Evolutionary conservation across 37 sponge, comb jelly and placozoan species (phyloP).

Genomic region (Crambe crambe): DNA sequence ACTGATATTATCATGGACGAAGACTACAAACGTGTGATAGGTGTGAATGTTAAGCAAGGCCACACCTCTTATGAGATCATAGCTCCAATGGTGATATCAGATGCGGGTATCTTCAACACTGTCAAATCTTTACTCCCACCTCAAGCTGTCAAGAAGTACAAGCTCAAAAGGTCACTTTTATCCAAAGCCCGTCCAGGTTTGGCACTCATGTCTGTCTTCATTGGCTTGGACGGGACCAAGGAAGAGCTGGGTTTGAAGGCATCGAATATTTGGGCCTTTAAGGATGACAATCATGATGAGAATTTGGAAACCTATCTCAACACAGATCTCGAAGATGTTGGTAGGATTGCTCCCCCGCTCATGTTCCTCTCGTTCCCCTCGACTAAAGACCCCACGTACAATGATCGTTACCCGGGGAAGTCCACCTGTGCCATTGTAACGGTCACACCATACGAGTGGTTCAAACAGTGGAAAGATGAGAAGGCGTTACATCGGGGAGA

Average conservation of each 20-base stretch:
- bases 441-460: conserved; percentile 78
- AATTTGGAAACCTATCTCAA: conserved; percentile 27
- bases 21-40: conserved; percentile 27
- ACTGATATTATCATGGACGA: conserved; percentile 68
- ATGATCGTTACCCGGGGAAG: conserved; percentile 76
- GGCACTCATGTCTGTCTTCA: conserved; percentile 67
- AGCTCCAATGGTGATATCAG: conserved; percentile 83
- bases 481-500: conserved; percentile 64
- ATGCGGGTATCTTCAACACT: conserved; percentile 86
- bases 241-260: conserved; percentile 77
- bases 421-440: conserved; percentile 82
- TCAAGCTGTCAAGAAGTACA: conserved; percentile 21
- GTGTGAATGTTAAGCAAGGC: conserved; percentile 81
- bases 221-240: conserved; percentile 85
- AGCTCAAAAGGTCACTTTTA: conserved; percentile 2
- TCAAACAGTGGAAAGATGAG: conserved; percentile 79
- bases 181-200: conserved; percentile 54
- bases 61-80: conserved; percentile 59
- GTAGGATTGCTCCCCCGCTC: conserved; percentile 55
- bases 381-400: conserved; percentile 87
- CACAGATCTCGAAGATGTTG: conserved; percentile 44
- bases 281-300: conserved; percentile 15
- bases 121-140: conserved; percentile 43
- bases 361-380: conserved; percentile 94
- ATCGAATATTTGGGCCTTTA: conserved; percentile 80